Conservation (phyloP, 2,888 invertebrate species). For the Eilema sororculum region DNA sequence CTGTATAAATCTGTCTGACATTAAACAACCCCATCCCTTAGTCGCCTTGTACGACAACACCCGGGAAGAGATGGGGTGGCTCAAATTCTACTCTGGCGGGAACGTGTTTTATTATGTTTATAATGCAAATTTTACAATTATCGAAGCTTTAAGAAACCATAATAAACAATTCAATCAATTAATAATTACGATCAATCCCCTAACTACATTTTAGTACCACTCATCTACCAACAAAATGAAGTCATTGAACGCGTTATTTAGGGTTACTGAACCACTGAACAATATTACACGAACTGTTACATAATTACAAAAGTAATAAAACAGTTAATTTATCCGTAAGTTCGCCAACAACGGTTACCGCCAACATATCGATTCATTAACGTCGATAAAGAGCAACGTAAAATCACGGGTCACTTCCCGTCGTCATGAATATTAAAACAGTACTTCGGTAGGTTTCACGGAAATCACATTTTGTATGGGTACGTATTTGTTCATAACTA, state of each 20-base stretch:
- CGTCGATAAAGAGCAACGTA: conserved; percentile 32
- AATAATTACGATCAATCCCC: neutral
- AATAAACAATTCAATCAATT: too few species aligned
- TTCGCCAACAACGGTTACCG: conserved; percentile 9
- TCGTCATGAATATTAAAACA: conserved; percentile 42
- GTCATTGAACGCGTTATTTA: neutral
- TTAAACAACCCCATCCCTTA: too few species aligned
- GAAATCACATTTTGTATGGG: conserved; percentile 25
- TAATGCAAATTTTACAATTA: too few species aligned
- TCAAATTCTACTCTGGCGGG: too few species aligned
- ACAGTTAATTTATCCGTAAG: conserved; percentile 16
- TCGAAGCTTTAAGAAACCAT: too few species aligned
- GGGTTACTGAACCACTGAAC: neutral
- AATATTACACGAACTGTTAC: neutral
- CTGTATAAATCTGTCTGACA: too few species aligned
- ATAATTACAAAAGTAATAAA: conserved; percentile 19
- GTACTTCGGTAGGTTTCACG: conserved; percentile 26
- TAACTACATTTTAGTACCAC: neutral
- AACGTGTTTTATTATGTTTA: too few species aligned
- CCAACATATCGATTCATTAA: conserved; percentile 38
- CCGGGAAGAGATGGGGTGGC: too few species aligned
- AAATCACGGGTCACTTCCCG: conserved; percentile 40
- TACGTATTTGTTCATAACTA: conserved; percentile 18
- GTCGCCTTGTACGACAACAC: too few species aligned
- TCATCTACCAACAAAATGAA: neutral